Evolutionary conservation across 64 coral and sea anemone genomes (phyloP).

Genomic region (Pocillopora damicornis): DNA sequence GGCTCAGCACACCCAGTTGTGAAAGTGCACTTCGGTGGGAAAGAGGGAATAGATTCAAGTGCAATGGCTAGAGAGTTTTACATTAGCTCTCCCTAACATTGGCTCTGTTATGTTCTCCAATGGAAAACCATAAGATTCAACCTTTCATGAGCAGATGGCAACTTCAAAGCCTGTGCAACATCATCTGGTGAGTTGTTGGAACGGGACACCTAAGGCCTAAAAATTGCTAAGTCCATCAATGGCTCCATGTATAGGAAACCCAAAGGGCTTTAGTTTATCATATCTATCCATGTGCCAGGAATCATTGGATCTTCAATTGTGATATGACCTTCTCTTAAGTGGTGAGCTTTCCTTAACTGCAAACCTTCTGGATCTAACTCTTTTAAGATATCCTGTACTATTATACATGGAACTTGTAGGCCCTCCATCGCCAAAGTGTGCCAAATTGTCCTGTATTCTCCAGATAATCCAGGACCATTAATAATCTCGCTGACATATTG

Average conservation of each 20-base stretch:
- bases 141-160: constrained; percentile 24
- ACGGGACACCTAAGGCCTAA: constrained; percentile 35
- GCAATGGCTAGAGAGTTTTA: no score
- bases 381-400: constrained; percentile 55
- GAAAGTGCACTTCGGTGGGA: no score
- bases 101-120: not conserved
- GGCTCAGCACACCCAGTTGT: no score
- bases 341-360: constrained; percentile 17
- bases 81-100: no score
- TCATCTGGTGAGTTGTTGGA: constrained; percentile 47
- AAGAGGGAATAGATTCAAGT: no score
- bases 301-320: constrained; percentile 32
- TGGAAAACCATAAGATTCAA: constrained; percentile 36
- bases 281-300: constrained; percentile 48
- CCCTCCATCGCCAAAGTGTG: constrained; percentile 42
- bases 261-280: constrained; percentile 42
- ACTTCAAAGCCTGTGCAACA: constrained; percentile 31
- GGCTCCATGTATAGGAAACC: constrained; percentile 42
- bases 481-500: constrained; percentile 41
- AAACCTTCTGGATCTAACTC: constrained; percentile 29
- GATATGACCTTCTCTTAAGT: constrained; percentile 32
- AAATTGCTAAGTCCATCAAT: constrained; percentile 46
- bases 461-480: constrained; percentile 39
- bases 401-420: constrained; percentile 34
- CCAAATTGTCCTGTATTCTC: constrained; percentile 49